These are phyloP conservation scores for Blastomussa wellsi DNA, from an alignment of 92 coral and sea anemone genomes.

Conservation along the genomic window DNA sequence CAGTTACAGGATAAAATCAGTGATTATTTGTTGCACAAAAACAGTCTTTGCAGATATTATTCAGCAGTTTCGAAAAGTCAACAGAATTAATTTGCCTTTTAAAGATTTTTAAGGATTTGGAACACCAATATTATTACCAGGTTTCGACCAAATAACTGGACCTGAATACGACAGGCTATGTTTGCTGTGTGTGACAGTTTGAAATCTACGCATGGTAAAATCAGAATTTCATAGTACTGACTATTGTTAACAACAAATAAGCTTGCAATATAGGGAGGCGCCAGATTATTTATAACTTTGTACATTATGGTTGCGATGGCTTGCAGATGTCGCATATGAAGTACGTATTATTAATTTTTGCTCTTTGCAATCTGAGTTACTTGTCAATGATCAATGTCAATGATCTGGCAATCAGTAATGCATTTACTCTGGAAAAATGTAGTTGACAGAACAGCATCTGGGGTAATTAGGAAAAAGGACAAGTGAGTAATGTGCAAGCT, in stretches of 20 bases:
- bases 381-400: too few relatives aligned
- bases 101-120: too few relatives aligned
- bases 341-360: constrained; percentile 11
- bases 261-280: neutral
- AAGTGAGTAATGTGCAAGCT: neutral
- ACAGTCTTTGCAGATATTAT: too few relatives aligned
- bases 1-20: too few relatives aligned
- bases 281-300: neutral
- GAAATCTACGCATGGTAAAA: neutral
- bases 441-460: constrained; percentile 34
- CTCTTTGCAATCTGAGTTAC: constrained; percentile 16
- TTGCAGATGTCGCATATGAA: neutral
- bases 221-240: neutral
- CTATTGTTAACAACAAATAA: neutral
- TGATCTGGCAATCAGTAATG: constrained; percentile 22
- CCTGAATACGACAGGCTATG: too few relatives aligned
- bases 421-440: constrained; percentile 29
- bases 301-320: neutral
- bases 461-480: neutral
- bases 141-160: too few relatives aligned
- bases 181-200: too few relatives aligned
- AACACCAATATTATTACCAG: too few relatives aligned
- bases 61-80: too few relatives aligned
- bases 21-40: too few relatives aligned
- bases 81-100: too few relatives aligned